Base-by-base conservation (phyloP, 2,888 invertebrate genomes). In the Lasioglossum morio region DNA sequence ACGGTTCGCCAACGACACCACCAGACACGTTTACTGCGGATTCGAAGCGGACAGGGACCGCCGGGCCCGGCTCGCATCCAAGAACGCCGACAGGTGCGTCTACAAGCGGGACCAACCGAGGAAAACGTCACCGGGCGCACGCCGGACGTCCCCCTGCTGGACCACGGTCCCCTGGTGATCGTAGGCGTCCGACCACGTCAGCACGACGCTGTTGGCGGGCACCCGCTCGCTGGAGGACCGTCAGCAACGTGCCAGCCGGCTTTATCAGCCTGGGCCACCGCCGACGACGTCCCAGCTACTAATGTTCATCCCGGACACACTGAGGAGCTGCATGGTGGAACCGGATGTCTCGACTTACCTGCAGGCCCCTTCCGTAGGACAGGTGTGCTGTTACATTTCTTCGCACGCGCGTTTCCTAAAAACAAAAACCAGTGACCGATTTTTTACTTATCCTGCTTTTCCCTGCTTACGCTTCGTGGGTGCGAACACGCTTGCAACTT, bases 291-390 rank as follows among this genome's bases (percentile, higher is more conserved):
- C 95, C 95, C 95, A 94, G 93, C 94, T 95, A 96, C 96, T 96
- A 96, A 98, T 98, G 98, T 98, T 98, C 97, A 98, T 98, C 97
- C 98, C 98, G 96, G 98, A 98, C 96, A 97, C 98, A 94, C 97
- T 98, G 96, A 97, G 98, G 97, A 98, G 98, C 98, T 98, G 98
- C 97, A 98, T 98, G 98, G 98, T 98, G 97, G 98, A 98, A 97
- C 97, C 97, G 96, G 98, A 98, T 98, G 98, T 98, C 96, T 98
- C 98, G 96, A 98, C 98, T 96, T 98, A 98, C 97, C 97, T 98
- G 95, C 98, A 98, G 97, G 98, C 98, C 96, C 98, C 98, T 96
- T 98, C 98, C 96, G 98, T 98, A 96, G 98, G 98, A 97, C 98
- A 98, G 98, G 98, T 98, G 97, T 53, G 53, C 60, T 63, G 60